Evolutionary conservation across 2,797 vertebrate species (phyloP), one percentile per base, ranked within the genome.

Genomic region (Ptychobarbus kaznakovi): DNA sequence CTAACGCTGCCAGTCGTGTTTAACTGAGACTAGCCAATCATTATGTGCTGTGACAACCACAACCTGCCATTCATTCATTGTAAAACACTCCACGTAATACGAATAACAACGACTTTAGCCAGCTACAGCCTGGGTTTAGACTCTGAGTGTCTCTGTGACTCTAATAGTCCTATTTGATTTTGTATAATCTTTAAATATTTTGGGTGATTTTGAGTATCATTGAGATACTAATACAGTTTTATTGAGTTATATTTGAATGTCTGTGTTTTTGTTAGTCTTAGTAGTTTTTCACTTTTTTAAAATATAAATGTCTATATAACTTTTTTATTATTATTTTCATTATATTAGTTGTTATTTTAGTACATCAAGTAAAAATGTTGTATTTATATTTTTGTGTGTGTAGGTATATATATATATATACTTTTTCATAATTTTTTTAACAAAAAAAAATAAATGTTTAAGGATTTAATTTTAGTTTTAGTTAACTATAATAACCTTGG

Each of bases 31-130:
- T 63, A 74, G 53, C 25, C 20, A 63, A 63, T 74, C 18, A 63
- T 46, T n/a, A 63, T 65, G 15, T 65, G 42, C 6, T 46, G 15
- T 74, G 81, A 74, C 68, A 82, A 73, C 53, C 51, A 82, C 72
- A 61, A 40, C 12, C 38, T 6, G 10, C 12, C 16, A 42, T 82
- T 74, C 42, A 74, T 82, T 74, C n/a, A 82, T 6, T 69, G 44
- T 69, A 51, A 66, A 65, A 66, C 72, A 74, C 25, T 66, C n/a
- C 38, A 65, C 15, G 18, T 46, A 44, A 46, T 16, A 3, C 1
- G 16, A 20, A 78, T 22, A 44, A 44, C 3, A 9, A 63, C 63
- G 22, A 28, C 35, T 20, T 61, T 63, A 42, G 4, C 32, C 32
- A 15, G 49, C 18, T 76, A 22, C 73, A 76, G 49, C 32, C 18